A percentile compares a stretch with the other conserved stretches of the same genome.
phyloP scores from a whole-genome alignment of 2,888 invertebrate genomes.

The Lissocephala sabroskyi region DNA sequence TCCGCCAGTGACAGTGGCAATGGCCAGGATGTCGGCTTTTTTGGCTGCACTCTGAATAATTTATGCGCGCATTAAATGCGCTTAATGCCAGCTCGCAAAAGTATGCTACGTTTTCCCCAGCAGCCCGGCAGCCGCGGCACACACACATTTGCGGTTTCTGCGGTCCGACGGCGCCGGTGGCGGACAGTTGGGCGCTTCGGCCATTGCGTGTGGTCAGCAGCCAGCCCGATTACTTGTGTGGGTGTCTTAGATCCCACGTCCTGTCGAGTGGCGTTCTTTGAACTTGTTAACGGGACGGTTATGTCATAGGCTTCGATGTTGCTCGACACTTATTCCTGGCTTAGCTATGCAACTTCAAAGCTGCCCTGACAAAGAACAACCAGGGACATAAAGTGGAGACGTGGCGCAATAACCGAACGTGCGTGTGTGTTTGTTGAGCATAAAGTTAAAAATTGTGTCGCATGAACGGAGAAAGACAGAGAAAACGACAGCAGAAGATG shows the following conservation, averaged over 20 bases:
- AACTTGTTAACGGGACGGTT: no score
- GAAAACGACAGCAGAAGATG: constrained; percentile 8
- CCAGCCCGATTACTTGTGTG: no score
- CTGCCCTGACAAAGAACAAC: constrained; percentile 43
- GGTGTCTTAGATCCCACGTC: no score
- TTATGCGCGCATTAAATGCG: constrained; percentile 60
- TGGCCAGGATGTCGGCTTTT: constrained; percentile 2
- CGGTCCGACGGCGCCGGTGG: neutral
- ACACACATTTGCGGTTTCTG: neutral
- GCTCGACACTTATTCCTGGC: no score
- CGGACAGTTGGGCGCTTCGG: constrained; percentile 1
- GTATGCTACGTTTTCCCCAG: neutral
- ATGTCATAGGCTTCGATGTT: neutral
- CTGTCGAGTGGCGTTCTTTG: no score
- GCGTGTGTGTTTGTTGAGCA: constrained; percentile 17
- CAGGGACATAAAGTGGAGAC: constrained; percentile 38
- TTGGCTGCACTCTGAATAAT: constrained; percentile 37
- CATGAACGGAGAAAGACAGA: constrained; percentile 39
- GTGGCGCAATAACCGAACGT: constrained; percentile 45
- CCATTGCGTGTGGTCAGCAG: constrained; percentile 12
- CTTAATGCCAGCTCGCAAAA: constrained; percentile 16
- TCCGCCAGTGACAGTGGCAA: no score
- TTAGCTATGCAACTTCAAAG: constrained; percentile 57
- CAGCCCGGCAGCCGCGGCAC: neutral
- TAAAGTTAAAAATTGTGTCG: constrained; percentile 56